phyloP scores from a whole-genome alignment of 2,888 invertebrate species.

The Zygothrica quintamaculata region DNA sequence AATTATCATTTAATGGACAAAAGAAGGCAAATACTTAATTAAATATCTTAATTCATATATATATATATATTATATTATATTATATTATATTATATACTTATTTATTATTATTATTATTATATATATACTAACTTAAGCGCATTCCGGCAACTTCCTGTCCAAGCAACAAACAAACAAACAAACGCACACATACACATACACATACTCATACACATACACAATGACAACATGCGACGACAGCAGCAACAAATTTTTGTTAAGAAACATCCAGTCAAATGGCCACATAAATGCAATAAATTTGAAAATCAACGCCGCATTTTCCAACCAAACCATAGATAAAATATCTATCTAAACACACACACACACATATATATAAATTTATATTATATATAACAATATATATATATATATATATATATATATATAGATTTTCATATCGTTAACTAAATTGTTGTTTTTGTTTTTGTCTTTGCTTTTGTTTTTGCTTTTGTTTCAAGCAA shows the following conservation, averaged over 20 bases:
- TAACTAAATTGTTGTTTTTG: conserved; percentile 8
- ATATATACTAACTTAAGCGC: conserved; percentile 51
- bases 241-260: conserved; percentile 34
- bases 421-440: conserved; percentile 21
- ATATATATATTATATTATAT: conserved; percentile 2
- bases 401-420: conserved; percentile 9
- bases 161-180: conserved; percentile 25
- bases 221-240: conserved; percentile 23
- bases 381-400: conserved; percentile 15
- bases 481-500: conserved; percentile 15
- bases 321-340: conserved; percentile 39
- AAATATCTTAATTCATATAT: conserved; percentile 17
- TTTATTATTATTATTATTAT: conserved; percentile 22
- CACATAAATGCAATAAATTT: conserved; percentile 76
- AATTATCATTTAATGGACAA: conserved; percentile 36
- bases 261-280: conserved; percentile 55
- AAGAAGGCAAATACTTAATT: conserved; percentile 45
- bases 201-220: conserved; percentile 3
- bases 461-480: conserved; percentile 11
- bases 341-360: conserved; percentile 23
- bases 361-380: conserved; percentile 14
- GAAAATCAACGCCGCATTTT: conserved; percentile 67
- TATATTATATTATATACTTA: not conserved
- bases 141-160: conserved; percentile 75
- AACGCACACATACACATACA: conserved; percentile 29